phyloP scores from a whole-genome alignment of 2,888 invertebrate genomes.

The Ormyrus thymus region DNA sequence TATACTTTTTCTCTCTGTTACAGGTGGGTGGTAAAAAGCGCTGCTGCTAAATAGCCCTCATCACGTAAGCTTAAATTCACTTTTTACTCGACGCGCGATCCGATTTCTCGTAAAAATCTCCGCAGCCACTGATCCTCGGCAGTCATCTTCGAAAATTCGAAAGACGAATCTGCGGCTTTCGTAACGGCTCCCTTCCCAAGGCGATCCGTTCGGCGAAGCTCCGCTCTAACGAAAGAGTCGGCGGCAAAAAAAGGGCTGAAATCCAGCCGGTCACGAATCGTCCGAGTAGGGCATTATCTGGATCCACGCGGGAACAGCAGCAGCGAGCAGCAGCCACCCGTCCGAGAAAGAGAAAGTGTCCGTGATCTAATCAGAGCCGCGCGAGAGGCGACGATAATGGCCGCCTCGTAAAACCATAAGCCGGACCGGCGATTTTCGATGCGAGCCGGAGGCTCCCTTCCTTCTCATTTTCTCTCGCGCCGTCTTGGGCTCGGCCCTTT shows the following conservation, averaged over 20 bases:
- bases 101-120: no score
- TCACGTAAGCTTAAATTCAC: no score
- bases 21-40: constrained; percentile 28
- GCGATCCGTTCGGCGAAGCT: constrained; percentile 34
- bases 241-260: constrained; percentile 15
- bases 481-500: background rate
- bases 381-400: constrained; percentile 61
- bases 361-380: constrained; percentile 65
- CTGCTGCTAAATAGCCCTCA: no score
- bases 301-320: constrained; percentile 50
- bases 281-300: constrained; percentile 47
- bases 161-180: constrained; percentile 41
- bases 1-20: constrained; percentile 6
- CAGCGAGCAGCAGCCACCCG: constrained; percentile 43
- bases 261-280: constrained; percentile 39
- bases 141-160: constrained; percentile 13
- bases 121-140: no score
- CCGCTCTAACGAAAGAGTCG: background rate
- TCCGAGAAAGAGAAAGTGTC: constrained; percentile 23
- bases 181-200: constrained; percentile 13
- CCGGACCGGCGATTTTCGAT: constrained; percentile 41
- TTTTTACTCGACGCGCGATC: no score
- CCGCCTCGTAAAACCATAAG: constrained; percentile 58
- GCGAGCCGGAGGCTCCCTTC: constrained; percentile 4
- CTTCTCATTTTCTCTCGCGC: background rate